Conservation (phyloP, 2,113 vertebrate species). For the Callionymus lyra region DNA sequence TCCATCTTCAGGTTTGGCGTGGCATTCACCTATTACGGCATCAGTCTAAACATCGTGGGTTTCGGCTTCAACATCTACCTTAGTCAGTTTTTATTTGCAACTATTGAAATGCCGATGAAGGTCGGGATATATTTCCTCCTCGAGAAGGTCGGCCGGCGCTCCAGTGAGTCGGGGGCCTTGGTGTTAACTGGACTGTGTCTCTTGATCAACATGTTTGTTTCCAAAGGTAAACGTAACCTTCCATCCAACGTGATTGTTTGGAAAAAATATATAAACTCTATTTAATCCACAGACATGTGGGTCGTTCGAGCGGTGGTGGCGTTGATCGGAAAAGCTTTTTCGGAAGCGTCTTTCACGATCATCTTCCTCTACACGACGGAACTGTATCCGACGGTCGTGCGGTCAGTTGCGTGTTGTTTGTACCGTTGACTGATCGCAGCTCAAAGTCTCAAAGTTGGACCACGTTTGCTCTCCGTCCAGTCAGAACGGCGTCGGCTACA, state of each 20-base stretch:
- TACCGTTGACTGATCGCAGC: not conserved
- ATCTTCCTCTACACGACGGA: constrained; percentile 77
- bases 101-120: constrained; percentile 62
- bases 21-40: constrained; percentile 68
- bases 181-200: constrained; percentile 60
- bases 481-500: constrained; percentile 76
- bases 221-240: constrained; percentile 50
- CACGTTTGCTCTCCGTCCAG: constrained; percentile 44
- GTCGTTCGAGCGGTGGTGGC: constrained; percentile 61
- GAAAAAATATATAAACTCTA: not conserved
- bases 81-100: constrained; percentile 58
- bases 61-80: constrained; percentile 62
- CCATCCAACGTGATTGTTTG: not conserved
- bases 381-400: constrained; percentile 79
- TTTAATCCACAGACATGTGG: constrained; percentile 50
- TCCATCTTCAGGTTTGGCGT: constrained; percentile 60
- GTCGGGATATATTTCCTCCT: constrained; percentile 50
- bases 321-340: constrained; percentile 72
- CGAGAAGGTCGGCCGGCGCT: constrained; percentile 48
- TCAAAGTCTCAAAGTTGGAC: not conserved
- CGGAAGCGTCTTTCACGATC: constrained; percentile 79
- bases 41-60: constrained; percentile 61
- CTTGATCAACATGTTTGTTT: constrained; percentile 62
- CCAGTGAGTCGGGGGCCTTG: constrained; percentile 27
- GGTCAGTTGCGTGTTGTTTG: constrained; percentile 49